phyloP scores from a whole-genome alignment of 2,888 invertebrate species.

The Melieria omissa region DNA sequence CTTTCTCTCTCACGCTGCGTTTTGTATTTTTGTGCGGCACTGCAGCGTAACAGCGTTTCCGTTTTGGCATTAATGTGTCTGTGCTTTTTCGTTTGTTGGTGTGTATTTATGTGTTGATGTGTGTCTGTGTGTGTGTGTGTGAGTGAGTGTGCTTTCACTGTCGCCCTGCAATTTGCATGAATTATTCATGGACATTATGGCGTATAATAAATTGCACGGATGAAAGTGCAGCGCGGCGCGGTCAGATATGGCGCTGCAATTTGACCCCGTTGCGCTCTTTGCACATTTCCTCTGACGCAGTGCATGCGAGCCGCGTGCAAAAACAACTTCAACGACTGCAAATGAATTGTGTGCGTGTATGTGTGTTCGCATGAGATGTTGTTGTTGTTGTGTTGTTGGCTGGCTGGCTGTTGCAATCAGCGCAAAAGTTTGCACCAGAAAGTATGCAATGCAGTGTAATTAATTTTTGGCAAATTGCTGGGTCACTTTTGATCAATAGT shows the following conservation, averaged over 20 bases:
- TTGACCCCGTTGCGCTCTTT: slow-evolving; percentile 6
- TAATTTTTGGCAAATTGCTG: no score
- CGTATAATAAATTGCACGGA: slow-evolving; percentile 41
- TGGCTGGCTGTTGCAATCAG: neutral
- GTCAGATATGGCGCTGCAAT: slow-evolving; percentile 24
- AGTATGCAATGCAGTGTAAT: no score
- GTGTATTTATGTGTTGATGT: neutral
- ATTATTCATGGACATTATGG: slow-evolving; percentile 47
- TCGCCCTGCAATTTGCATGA: slow-evolving; percentile 43
- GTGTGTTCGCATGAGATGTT: no score
- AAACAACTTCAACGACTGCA: neutral
- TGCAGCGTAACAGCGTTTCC: no score
- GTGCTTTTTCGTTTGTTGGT: neutral
- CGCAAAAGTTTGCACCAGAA: no score
- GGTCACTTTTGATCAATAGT: no score
- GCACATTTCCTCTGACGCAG: neutral
- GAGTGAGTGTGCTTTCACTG: slow-evolving; percentile 23
- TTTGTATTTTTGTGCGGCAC: no score
- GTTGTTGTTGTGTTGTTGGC: no score
- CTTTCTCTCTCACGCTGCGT: neutral
- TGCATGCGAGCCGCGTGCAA: neutral
- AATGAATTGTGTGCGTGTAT: no score
- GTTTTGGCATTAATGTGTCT: no score
- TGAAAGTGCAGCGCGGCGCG: slow-evolving; percentile 23
- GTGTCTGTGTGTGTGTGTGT: slow-evolving; percentile 7